Evolutionary conservation across 2,113 vertebrate species (phyloP).

Genomic region (Emberiza fucata): DNA sequence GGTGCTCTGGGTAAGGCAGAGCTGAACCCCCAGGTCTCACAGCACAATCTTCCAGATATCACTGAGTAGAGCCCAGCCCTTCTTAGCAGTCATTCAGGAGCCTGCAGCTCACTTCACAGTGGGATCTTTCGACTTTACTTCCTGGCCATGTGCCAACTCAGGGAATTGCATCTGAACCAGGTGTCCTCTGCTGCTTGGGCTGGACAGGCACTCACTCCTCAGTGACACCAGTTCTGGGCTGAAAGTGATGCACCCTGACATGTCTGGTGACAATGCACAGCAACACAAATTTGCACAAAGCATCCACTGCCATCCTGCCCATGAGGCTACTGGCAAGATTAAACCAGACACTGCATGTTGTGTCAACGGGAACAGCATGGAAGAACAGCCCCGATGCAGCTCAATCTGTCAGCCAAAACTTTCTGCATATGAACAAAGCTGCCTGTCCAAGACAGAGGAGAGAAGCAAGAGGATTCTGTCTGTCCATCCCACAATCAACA

Average conservation of each 20-base stretch:
- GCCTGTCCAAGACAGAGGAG: not conserved
- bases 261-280: not conserved
- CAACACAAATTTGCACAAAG: not conserved
- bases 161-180: not conserved
- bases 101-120: not conserved
- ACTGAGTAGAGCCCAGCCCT: not conserved
- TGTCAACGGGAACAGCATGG: not conserved
- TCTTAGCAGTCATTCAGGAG: not conserved
- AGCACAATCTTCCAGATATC: not conserved
- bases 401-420: not conserved
- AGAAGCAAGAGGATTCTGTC: not conserved
- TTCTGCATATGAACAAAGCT: not conserved
- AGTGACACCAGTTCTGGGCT: not conserved
- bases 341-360: not conserved
- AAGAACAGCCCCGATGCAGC: not conserved
- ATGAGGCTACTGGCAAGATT: not conserved
- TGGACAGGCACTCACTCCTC: not conserved
- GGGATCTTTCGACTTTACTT: not conserved
- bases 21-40: accelerated
- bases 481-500: not conserved
- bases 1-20: not conserved
- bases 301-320: not conserved
- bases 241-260: not conserved
- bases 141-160: not conserved
- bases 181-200: not conserved